phyloP scores from a whole-genome alignment of 1,140 invertebrate genomes.

The Atta colombica region DNA sequence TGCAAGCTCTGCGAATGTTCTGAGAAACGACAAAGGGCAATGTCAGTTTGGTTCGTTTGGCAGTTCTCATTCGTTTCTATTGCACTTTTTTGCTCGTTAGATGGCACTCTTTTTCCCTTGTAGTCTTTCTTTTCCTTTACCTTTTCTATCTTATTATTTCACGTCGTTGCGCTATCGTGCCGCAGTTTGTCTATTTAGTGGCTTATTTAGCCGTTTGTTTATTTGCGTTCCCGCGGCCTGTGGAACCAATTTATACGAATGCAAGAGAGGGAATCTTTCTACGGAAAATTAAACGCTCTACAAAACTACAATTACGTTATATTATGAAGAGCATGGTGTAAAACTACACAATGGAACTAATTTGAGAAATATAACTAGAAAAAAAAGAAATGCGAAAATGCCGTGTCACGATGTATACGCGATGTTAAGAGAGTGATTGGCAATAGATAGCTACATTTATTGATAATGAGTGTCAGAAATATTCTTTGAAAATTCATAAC shows the following conservation, averaged over 20 bases:
- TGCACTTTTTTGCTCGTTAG: conserved; percentile 55
- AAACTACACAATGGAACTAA: background rate
- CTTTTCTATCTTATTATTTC: conserved; percentile 57
- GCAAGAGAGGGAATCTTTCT: conserved; percentile 30
- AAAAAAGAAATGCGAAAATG: background rate
- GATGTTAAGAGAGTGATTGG: background rate
- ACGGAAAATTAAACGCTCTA: conserved; percentile 17
- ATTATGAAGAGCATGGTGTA: conserved; percentile 11
- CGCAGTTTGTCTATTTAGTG: conserved; percentile 50
- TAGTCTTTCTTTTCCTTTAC: conserved; percentile 19
- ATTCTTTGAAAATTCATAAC: background rate
- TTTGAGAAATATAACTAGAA: conserved; percentile 27
- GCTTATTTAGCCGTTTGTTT: conserved; percentile 38
- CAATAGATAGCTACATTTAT: background rate
- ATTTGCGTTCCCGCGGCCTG: conserved; percentile 11
- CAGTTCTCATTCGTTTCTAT: conserved; percentile 9
- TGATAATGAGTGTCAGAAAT: background rate
- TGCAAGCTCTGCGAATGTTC: conserved; percentile 54
- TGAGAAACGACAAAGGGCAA: conserved; percentile 42
- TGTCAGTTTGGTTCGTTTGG: conserved; percentile 44
- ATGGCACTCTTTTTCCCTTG: conserved; percentile 6
- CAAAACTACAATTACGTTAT: conserved; percentile 12
- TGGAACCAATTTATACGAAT: conserved; percentile 27
- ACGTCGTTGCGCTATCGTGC: conserved; percentile 40
- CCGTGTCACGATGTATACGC: background rate